phyloP scores from a whole-genome alignment of 1,140 invertebrate species.

The Drosophila elegans region DNA sequence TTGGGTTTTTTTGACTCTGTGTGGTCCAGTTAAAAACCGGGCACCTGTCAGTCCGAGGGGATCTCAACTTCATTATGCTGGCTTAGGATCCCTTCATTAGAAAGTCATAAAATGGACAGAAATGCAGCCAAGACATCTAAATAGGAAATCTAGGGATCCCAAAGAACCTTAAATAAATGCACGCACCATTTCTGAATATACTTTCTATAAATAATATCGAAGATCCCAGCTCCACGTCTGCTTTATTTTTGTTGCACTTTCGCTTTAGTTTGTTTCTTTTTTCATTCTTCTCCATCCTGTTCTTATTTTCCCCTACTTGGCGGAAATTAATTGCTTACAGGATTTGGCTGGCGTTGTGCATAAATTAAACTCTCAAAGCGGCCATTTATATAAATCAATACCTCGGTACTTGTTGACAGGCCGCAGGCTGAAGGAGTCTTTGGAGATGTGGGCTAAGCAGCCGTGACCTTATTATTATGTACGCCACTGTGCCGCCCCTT shows the following conservation, averaged over 20 bases:
- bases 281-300: conserved; percentile 10
- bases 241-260: conserved; percentile 59
- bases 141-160: conserved; percentile 13
- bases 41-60: conserved; percentile 25
- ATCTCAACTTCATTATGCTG: conserved; percentile 14
- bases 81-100: conserved; percentile 44
- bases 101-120: conserved; percentile 40
- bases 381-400: conserved; percentile 79
- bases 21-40: conserved; percentile 32
- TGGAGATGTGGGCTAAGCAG: conserved; percentile 19
- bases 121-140: conserved; percentile 19
- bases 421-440: conserved; percentile 19
- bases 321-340: conserved; percentile 70
- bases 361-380: conserved; percentile 69
- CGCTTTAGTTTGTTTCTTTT: conserved; percentile 21
- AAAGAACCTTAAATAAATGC: conserved; percentile 1
- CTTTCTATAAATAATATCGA: conserved; percentile 62
- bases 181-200: conserved; percentile 23
- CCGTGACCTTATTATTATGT: conserved; percentile 70
- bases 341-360: conserved; percentile 61
- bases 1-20: conserved; percentile 11
- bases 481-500: conserved; percentile 54
- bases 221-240: conserved; percentile 23
- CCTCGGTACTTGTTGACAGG: conserved; percentile 68
- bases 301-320: conserved; percentile 31